Conservation (phyloP, 2,797 vertebrate species). For the Huso huso region DNA sequence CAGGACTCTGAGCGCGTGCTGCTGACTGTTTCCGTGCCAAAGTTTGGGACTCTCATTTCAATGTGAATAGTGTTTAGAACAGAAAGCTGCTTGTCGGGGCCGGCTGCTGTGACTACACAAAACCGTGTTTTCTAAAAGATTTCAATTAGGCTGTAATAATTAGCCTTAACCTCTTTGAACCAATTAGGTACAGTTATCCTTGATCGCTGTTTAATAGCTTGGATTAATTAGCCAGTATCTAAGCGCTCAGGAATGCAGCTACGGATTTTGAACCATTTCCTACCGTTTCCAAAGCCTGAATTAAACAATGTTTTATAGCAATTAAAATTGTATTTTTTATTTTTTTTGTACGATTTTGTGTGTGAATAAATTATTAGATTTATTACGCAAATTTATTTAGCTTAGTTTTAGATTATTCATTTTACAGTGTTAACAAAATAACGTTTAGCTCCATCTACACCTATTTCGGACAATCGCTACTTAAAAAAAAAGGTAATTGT, state of each 20-base stretch:
- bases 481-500: too few species aligned
- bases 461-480: too few species aligned
- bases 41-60: conserved; percentile 65
- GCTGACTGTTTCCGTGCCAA: conserved; percentile 56
- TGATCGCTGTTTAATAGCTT: conserved; percentile 58
- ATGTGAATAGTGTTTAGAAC: conserved; percentile 66
- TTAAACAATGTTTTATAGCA: too few species aligned
- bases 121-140: conserved; percentile 43
- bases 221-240: conserved; percentile 62
- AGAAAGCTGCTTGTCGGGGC: conserved; percentile 49
- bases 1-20: conserved; percentile 34
- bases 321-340: too few species aligned
- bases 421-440: too few species aligned
- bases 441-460: too few species aligned
- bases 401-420: too few species aligned
- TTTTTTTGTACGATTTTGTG: too few species aligned
- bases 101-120: conserved; percentile 46
- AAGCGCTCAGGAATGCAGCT: conserved; percentile 59
- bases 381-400: too few species aligned
- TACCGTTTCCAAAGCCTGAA: not conserved
- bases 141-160: conserved; percentile 58
- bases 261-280: not conserved
- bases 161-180: conserved; percentile 35
- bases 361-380: too few species aligned
- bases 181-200: conserved; percentile 66